phyloP scores from a whole-genome alignment of 2,113 vertebrate species.

The Rallus limicola region DNA sequence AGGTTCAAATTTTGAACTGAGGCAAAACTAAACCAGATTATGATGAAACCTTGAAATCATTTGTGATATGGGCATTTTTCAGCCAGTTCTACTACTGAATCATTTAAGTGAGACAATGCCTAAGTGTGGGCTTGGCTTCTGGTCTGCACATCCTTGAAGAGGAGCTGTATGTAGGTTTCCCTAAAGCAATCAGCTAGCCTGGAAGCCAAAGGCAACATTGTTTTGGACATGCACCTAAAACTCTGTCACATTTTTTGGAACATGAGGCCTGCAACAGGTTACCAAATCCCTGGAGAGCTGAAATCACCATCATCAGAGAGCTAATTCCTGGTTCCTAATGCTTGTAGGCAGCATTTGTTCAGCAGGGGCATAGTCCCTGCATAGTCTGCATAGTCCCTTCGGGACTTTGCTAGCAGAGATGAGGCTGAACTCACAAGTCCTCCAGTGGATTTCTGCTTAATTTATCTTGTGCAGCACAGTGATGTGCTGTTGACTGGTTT shows the following conservation, averaged over 20 bases:
- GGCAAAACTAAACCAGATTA: neutral
- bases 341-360: neutral
- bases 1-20: neutral
- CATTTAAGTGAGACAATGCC: neutral
- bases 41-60: neutral
- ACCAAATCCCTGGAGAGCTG: neutral
- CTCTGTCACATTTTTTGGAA: neutral
- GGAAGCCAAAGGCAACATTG: neutral
- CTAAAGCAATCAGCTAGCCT: neutral
- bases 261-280: neutral
- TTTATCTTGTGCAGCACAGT: neutral
- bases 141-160: neutral
- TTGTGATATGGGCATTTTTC: neutral
- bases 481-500: constrained; percentile 9
- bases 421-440: constrained; percentile 1
- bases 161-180: neutral
- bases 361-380: too few relatives aligned
- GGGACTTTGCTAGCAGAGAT: neutral
- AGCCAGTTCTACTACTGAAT: neutral
- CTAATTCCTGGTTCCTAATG: neutral
- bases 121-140: neutral
- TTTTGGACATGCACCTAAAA: neutral
- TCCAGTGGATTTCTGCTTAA: neutral
- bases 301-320: neutral
- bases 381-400: neutral